These are phyloP conservation scores for Lasioglossum vierecki DNA, from an alignment of 2,888 invertebrate species.

Conservation along the genomic window DNA sequence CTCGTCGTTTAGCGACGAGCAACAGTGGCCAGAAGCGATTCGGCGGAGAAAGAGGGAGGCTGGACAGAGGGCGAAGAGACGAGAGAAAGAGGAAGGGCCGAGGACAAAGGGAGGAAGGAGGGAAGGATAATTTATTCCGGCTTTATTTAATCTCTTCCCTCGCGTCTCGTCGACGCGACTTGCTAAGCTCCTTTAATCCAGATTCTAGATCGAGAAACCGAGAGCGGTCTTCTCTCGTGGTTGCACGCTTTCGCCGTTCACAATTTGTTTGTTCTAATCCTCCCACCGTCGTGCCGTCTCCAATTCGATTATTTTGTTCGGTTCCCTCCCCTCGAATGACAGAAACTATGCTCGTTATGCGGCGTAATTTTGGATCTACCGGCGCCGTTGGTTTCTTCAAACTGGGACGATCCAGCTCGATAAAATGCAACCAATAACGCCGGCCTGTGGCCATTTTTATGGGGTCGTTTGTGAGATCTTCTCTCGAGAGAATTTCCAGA, in stretches of 20 bases:
- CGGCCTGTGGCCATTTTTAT: not conserved
- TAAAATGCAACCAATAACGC: not conserved
- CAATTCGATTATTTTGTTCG: not conserved
- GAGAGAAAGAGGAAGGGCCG: conserved; percentile 5
- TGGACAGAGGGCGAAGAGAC: not conserved
- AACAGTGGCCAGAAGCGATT: conserved; percentile 17
- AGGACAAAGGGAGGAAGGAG: conserved; percentile 4
- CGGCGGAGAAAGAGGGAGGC: conserved; percentile 14
- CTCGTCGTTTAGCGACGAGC: conserved; percentile 63
- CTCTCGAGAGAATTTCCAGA: not conserved
- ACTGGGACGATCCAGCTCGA: conserved; percentile 3
- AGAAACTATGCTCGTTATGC: conserved; percentile 15
- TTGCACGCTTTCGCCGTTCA: not conserved
- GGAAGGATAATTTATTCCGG: conserved; percentile 72
- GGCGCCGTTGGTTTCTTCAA: not conserved
- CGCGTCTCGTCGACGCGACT: conserved; percentile 60
- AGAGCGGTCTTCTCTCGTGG: not conserved
- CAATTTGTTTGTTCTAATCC: conserved; percentile 50
- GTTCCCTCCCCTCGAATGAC: not conserved
- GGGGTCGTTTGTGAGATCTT: not conserved
- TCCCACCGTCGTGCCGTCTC: not conserved
- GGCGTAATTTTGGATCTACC: conserved; percentile 25
- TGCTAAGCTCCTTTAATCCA: conserved; percentile 68
- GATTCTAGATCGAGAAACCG: conserved; percentile 63
- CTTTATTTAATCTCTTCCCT: conserved; percentile 72